A percentile compares a stretch with the other conserved stretches of the same genome.
phyloP scores from a whole-genome alignment of 2,888 invertebrate genomes.

The Tachina grossa region DNA sequence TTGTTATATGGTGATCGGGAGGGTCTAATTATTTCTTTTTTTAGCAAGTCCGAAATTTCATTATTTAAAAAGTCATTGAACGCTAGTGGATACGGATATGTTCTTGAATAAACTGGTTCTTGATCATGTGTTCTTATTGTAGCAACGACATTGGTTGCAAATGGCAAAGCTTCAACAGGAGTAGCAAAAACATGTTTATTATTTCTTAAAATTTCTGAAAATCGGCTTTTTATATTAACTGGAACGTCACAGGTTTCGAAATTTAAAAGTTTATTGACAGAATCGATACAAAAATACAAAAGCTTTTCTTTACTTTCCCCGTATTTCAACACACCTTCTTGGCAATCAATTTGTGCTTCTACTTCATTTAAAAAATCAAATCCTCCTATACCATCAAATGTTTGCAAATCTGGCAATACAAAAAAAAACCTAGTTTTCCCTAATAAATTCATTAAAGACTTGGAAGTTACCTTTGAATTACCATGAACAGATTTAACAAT shows the following conservation, averaged over 20 bases:
- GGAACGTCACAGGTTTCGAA: constrained; percentile 20
- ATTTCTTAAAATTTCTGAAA: constrained; percentile 25
- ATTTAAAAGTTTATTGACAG: constrained; percentile 27
- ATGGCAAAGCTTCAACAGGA: constrained; percentile 56
- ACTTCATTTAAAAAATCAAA: constrained; percentile 61
- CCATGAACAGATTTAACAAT: constrained; percentile 60
- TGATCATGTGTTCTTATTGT: constrained; percentile 53
- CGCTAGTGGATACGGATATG: constrained; percentile 35
- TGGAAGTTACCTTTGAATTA: constrained; percentile 15
- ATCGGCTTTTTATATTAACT: not conserved
- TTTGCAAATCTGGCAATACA: constrained; percentile 35
- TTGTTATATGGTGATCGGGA: constrained; percentile 53
- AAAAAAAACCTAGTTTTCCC: constrained; percentile 47
- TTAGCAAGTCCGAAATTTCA: constrained; percentile 36
- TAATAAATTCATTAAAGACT: constrained; percentile 49
- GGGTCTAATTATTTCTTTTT: constrained; percentile 41
- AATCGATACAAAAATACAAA: not conserved
- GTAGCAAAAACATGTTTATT: constrained; percentile 20
- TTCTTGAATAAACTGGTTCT: constrained; percentile 46
- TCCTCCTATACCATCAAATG: constrained; percentile 45
- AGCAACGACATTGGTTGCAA: constrained; percentile 61
- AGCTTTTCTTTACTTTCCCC: constrained; percentile 28
- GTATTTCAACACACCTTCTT: constrained; percentile 42
- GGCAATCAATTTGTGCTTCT: constrained; percentile 55
- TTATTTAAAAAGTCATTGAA: constrained; percentile 31